A percentile compares a stretch with the other conserved stretches of the same genome.
Conservation (phyloP, 1,140 invertebrate species). For the Phymastichus coffea region DNA sequence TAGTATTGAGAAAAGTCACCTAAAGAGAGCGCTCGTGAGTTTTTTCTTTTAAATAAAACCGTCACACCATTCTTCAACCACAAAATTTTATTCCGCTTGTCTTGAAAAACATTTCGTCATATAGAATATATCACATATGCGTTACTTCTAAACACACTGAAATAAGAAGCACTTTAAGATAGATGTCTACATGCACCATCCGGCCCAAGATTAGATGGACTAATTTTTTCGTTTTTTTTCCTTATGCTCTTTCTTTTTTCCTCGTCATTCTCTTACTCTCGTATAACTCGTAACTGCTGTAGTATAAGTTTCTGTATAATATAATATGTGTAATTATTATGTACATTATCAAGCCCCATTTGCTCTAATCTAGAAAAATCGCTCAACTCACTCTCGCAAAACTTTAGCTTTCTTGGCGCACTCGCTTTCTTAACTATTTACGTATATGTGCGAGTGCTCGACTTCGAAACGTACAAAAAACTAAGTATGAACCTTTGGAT, state of each 20-base stretch:
- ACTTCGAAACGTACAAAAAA: conserved; percentile 47
- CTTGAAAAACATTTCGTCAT: conserved; percentile 43
- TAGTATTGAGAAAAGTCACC: conserved; percentile 6
- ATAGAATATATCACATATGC: conserved; percentile 60
- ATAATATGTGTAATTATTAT: conserved; percentile 46
- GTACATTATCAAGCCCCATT: conserved; percentile 48
- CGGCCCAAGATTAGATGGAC: conserved; percentile 51
- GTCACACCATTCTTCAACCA: conserved; percentile 14
- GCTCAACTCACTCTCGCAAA: background rate
- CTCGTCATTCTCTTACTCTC: conserved; percentile 23
- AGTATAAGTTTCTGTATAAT: conserved; percentile 27
- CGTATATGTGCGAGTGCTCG: conserved; percentile 49
- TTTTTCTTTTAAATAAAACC: conserved; percentile 4
- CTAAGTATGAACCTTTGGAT: conserved; percentile 42
- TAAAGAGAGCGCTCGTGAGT: conserved; percentile 19
- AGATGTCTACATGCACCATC: conserved; percentile 54
- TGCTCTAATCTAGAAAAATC: conserved; percentile 26
- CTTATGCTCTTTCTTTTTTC: conserved; percentile 28
- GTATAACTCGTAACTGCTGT: conserved; percentile 49
- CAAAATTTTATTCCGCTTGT: conserved; percentile 29
- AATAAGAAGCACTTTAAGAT: conserved; percentile 61
- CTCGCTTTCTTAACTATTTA: conserved; percentile 38
- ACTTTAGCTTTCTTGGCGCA: conserved; percentile 18
- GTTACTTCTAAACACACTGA: conserved; percentile 59
- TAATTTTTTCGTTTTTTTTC: conserved; percentile 44